Percentiles rank a stretch among this genome's conserved stretches.
Conservation (phyloP, 1,140 invertebrate species). For the Mamestra configurata region DNA sequence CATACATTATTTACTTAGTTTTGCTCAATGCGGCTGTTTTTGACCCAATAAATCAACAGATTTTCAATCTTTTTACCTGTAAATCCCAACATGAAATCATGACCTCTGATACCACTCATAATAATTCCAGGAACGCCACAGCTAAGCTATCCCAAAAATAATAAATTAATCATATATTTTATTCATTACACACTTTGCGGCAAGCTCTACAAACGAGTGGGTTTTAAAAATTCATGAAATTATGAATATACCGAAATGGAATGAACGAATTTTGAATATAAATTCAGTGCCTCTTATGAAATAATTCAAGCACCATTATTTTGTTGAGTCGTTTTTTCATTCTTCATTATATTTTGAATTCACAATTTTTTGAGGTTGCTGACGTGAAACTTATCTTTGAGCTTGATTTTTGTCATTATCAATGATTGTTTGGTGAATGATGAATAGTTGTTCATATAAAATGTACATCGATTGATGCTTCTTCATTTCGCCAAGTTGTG, state of each 20-base stretch:
- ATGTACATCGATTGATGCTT: too few species aligned
- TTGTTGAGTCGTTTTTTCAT: background rate
- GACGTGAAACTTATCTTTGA: background rate
- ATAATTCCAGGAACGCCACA: background rate
- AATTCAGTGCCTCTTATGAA: conserved; percentile 19
- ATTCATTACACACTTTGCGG: conserved; percentile 28
- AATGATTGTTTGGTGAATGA: too few species aligned
- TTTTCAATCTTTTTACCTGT: background rate
- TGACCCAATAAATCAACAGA: background rate
- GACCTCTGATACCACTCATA: background rate
- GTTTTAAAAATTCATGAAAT: conserved; percentile 45
- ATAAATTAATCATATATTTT: conserved; percentile 31
- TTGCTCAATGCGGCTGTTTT: too few species aligned
- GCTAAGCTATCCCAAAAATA: background rate
- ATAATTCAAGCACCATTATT: conserved; percentile 13
- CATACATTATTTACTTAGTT: too few species aligned
- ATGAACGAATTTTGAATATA: conserved; percentile 39
- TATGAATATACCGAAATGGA: conserved; percentile 35
- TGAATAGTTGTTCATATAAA: too few species aligned
- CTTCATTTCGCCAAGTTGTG: too few species aligned
- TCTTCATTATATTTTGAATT: background rate
- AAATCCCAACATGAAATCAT: background rate
- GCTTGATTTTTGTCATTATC: too few species aligned
- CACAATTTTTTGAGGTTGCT: background rate
- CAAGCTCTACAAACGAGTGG: conserved; percentile 16